Percentiles rank a stretch among this genome's conserved stretches.
Evolutionary conservation across 1,140 invertebrate genomes (phyloP).

Genomic region (Drosophila neocordata): DNA sequence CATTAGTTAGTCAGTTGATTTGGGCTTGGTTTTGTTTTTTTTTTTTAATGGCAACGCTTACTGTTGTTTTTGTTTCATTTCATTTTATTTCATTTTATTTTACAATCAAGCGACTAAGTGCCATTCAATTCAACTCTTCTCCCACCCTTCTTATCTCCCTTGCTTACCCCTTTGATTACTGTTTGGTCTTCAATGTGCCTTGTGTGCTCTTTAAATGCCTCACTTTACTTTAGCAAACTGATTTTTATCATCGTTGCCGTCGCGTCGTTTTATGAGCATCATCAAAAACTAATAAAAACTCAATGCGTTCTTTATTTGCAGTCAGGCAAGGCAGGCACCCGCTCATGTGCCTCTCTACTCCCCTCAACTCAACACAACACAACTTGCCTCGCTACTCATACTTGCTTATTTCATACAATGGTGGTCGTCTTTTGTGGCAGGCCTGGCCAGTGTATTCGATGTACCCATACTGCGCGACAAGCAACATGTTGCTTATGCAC

Average conservation of each 20-base stretch:
- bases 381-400: too few species aligned
- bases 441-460: conserved; percentile 29
- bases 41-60: conserved; percentile 22
- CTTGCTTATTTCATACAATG: too few species aligned
- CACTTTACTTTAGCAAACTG: conserved; percentile 79
- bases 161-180: background rate
- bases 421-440: conserved; percentile 3
- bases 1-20: background rate
- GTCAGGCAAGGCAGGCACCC: conserved; percentile 46
- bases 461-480: conserved; percentile 21
- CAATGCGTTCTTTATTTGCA: conserved; percentile 80
- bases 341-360: too few species aligned
- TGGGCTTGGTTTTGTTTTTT: background rate
- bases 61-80: conserved; percentile 39
- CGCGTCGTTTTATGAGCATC: conserved; percentile 78
- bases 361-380: too few species aligned
- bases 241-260: conserved; percentile 77
- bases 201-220: conserved; percentile 55
- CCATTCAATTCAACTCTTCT: conserved; percentile 61
- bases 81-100: conserved; percentile 60
- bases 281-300: conserved; percentile 81
- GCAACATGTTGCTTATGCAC: conserved; percentile 77
- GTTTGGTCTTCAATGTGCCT: background rate
- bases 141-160: too few species aligned
- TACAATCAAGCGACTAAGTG: conserved; percentile 35